Percentiles rank a stretch among this genome's conserved stretches.
Evolutionary conservation across 2,888 invertebrate genomes (phyloP).

Genomic region (Trissolcus brochymenae): DNA sequence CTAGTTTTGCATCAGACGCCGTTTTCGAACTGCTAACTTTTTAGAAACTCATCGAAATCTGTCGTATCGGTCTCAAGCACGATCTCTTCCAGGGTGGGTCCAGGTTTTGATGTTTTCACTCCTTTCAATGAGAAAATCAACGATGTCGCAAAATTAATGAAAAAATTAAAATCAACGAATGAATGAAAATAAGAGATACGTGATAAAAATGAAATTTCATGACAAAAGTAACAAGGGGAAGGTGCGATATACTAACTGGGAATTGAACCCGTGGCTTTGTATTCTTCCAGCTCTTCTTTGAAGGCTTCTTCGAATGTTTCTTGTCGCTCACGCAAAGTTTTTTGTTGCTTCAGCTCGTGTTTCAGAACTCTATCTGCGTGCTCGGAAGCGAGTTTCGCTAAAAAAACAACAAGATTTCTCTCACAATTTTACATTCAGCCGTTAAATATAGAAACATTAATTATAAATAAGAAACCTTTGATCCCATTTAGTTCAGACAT

Average conservation of each 20-base stretch:
- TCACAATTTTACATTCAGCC: neutral
- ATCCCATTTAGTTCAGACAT: constrained; percentile 78
- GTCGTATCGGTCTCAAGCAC: constrained; percentile 80
- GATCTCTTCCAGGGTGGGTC: constrained; percentile 81
- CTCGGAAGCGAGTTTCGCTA: constrained; percentile 79
- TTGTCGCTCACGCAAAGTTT: constrained; percentile 81
- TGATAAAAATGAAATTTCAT: constrained; percentile 6
- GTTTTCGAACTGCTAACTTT: constrained; percentile 68
- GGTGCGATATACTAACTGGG: constrained; percentile 77
- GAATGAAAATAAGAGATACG: neutral
- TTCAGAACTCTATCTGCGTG: constrained; percentile 80
- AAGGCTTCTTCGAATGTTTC: constrained; percentile 84
- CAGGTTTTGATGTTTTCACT: constrained; percentile 65
- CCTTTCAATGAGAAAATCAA: constrained; percentile 61
- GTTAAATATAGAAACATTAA: neutral
- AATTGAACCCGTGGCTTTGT: constrained; percentile 80
- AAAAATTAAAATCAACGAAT: neutral
- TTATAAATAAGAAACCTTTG: constrained; percentile 77
- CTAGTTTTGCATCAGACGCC: constrained; percentile 10
- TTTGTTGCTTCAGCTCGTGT: constrained; percentile 79
- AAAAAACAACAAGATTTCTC: constrained; percentile 56
- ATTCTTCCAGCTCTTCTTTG: constrained; percentile 81
- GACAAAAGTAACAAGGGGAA: constrained; percentile 6
- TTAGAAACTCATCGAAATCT: constrained; percentile 81
- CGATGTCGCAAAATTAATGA: constrained; percentile 14